Percentiles rank a stretch among this genome's conserved stretches.
Evolutionary conservation across 2,888 invertebrate species (phyloP).

Genomic region (Caenorhabditis parvicauda): DNA sequence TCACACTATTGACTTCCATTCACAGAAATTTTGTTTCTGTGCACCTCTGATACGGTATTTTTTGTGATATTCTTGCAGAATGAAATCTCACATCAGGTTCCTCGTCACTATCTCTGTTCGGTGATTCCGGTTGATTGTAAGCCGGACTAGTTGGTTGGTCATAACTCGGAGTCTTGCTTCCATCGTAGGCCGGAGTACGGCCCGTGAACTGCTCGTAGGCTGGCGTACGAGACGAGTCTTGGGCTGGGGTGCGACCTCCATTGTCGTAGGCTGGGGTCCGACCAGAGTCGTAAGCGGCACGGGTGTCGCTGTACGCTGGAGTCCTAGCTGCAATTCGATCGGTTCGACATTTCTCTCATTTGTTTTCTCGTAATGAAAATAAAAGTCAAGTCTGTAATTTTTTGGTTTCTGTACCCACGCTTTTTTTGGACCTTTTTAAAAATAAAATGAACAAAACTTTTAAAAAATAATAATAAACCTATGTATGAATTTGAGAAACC

Average conservation of each 20-base stretch:
- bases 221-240: conserved; percentile 10
- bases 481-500: too few species aligned
- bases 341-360: too few species aligned
- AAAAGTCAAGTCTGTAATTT: too few species aligned
- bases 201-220: not conserved
- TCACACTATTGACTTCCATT: too few species aligned
- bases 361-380: too few species aligned
- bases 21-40: too few species aligned
- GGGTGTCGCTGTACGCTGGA: conserved; percentile 16
- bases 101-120: not conserved
- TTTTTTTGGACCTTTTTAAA: too few species aligned
- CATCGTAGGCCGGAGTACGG: conserved; percentile 8
- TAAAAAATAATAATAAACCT: too few species aligned
- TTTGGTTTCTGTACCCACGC: too few species aligned
- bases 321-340: conserved; percentile 10
- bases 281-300: conserved; percentile 10
- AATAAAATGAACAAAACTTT: too few species aligned
- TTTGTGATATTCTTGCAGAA: too few species aligned
- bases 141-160: conserved; percentile 11
- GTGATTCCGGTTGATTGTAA: not conserved
- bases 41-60: too few species aligned
- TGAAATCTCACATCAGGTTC: not conserved
- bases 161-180: not conserved
- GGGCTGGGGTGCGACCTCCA: conserved; percentile 9
- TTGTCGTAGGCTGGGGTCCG: conserved; percentile 20